Percentiles rank a stretch among this genome's conserved stretches.
These are phyloP conservation scores for Dermatophagoides farinae DNA, from an alignment of 1,140 invertebrate genomes.

Conservation along the genomic window DNA sequence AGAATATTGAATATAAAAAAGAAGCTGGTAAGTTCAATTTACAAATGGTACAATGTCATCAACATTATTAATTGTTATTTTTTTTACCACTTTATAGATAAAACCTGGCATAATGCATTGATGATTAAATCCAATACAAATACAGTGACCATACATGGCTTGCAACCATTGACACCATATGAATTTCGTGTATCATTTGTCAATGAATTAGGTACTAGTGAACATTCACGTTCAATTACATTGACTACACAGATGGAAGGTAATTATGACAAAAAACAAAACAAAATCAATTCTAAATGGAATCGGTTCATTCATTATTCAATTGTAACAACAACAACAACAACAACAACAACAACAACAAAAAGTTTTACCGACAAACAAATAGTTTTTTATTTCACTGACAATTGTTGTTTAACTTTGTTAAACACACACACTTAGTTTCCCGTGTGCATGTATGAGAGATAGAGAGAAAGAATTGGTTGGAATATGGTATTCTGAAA, in stretches of 20 bases:
- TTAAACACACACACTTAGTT: too few relatives aligned
- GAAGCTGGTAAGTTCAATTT: background rate
- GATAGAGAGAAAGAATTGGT: too few relatives aligned
- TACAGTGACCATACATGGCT: constrained; percentile 18
- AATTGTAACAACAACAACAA: too few relatives aligned
- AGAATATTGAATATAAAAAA: constrained; percentile 18
- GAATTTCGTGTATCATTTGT: constrained; percentile 76
- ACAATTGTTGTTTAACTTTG: too few relatives aligned
- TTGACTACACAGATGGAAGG: constrained; percentile 83
- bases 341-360: too few relatives aligned
- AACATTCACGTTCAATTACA: constrained; percentile 70
- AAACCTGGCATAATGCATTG: constrained; percentile 8
- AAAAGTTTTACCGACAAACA: too few relatives aligned
- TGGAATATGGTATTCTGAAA: too few relatives aligned
- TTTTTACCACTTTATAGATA: background rate
- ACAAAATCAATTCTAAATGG: too few relatives aligned
- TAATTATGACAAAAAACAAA: constrained; percentile 16
- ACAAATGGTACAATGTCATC: background rate
- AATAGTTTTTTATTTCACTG: too few relatives aligned
- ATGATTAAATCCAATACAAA: constrained; percentile 6
- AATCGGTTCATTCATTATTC: too few relatives aligned
- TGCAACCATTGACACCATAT: constrained; percentile 75
- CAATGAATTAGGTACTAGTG: constrained; percentile 75
- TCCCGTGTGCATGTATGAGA: too few relatives aligned
- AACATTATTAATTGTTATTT: background rate